Evolutionary conservation across 2,797 vertebrate species (phyloP), one percentile per base, ranked within the genome.

Genomic region (Phoeniculus purpureus): DNA sequence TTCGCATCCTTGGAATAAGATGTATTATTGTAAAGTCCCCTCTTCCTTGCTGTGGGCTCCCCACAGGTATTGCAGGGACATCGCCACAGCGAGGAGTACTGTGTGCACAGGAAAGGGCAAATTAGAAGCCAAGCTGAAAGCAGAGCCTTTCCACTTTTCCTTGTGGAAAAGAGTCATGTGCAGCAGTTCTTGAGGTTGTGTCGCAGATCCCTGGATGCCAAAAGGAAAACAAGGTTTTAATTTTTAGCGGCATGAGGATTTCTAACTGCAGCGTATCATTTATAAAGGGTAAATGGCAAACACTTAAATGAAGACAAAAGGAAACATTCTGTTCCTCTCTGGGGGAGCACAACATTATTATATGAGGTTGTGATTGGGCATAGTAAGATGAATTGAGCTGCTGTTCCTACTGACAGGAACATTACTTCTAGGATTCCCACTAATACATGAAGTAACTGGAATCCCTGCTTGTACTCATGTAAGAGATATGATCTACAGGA

Each of bases 311-410:
- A 85, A 91, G 75, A 91, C 48, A 72, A 68, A 87, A 90, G 89
- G 87, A 87, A 95, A 96, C 90, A 86, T 87, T 91, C 58, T 89
- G 88, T 87, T 71, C 85, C 81, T 95, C 65, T 94, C 61, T 83
- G 50, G 43, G 80, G 89, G 82, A 87, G 80, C 81, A 70, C 56
- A 85, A 54, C 77, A 92, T 96, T 95, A 94, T 96, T 96, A 94
- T 82, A 95, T 54, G 96, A 89, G 79, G 87, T 52, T 74, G 73
- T 85, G 91, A 96, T 73, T 89, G 62, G 93, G 87, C 34, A 81
- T 75, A 96, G 76, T 48, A 95, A 94, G 96, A 97, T 93, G 64
- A 91, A 97, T 96, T 84, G 83, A 87, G 54, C 92, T 94, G 83
- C 84, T 95, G 90, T 51, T 84, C 51, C 79, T 93, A 51, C 80